These are phyloP conservation scores for Accipiter cooperii DNA, from an alignment of 2,113 vertebrate genomes.

Conservation along the genomic window DNA sequence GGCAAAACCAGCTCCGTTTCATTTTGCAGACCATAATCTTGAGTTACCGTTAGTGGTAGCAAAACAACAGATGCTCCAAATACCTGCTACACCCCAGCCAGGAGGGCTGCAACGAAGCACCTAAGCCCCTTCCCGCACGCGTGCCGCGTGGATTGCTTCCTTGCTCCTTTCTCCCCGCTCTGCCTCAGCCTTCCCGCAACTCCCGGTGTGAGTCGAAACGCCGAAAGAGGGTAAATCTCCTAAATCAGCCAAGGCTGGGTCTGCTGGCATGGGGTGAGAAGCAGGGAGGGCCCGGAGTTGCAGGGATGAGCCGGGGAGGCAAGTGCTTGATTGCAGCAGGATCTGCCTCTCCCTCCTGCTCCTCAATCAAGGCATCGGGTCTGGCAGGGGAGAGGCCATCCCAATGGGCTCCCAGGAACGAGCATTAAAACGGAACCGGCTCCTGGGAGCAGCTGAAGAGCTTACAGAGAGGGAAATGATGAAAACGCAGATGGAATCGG, in stretches of 20 bases:
- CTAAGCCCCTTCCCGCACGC: rapidly evolving
- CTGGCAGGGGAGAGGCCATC: neutral
- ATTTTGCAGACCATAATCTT: neutral
- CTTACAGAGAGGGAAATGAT: neutral
- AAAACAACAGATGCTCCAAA: neutral
- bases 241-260: rapidly evolving
- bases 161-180: neutral
- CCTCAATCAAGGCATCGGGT: neutral
- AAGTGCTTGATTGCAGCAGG: neutral
- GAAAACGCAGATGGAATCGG: neutral
- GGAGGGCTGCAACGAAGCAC: rapidly evolving
- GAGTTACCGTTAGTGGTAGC: neutral
- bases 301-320: neutral
- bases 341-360: neutral
- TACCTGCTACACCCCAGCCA: no score
- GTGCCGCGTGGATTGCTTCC: rapidly evolving
- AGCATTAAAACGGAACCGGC: neutral
- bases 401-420: neutral
- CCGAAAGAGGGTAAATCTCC: neutral
- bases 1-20: neutral
- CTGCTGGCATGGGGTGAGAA: neutral
- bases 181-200: neutral
- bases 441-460: neutral
- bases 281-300: neutral
- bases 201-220: neutral